Evolutionary conservation across 2,797 vertebrate species (phyloP), one percentile per base, ranked within the genome.

Genomic region (Pangasius larnaudii): DNA sequence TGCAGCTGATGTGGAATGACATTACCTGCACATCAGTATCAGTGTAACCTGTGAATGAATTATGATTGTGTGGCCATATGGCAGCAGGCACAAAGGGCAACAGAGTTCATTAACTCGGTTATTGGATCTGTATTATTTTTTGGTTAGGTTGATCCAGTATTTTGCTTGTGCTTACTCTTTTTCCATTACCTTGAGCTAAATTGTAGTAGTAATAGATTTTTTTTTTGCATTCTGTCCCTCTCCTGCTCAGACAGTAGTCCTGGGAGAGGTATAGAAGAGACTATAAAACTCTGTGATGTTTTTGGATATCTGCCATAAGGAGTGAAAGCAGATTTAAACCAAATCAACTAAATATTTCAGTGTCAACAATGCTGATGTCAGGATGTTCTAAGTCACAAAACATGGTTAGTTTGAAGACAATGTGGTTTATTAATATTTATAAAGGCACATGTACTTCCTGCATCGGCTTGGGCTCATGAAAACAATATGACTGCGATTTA

Each of bases 371-470:
- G 27, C 71, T 79, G 51, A 79, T 85, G 61, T 85, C 71, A 42
- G 10, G 53, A 69, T 59, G 63, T 58, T 22, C n/a, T 46, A 78
- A 69, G 58, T 42, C 46, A 69, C 69, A 67, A 88, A 86, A 82
- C 53, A 27, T 7, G 0, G 53, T 33, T 78, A 49, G 42, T 6
- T 63, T 19, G 58, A 53, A 80, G 72, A 84, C 77, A 85, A 74
- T 36, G 81, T 87, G 51, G 18, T 85, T 75, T 86, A 51, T 33
- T 90, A 61, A 71, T 84, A 85, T 86, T 88, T n/a, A 84, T 83
- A 88, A 91, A 91, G 91, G 91, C 91, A 91, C 91, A 72, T 80
- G 86, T 84, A 84, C 82, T 88, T 85, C 58, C 80, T 86, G 75
- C 49, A 87, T 84, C n/a, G 39, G 46, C 78, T 58, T 49, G 51